phyloP scores from a whole-genome alignment of 2,113 vertebrate genomes.

The Lepus americanus region DNA sequence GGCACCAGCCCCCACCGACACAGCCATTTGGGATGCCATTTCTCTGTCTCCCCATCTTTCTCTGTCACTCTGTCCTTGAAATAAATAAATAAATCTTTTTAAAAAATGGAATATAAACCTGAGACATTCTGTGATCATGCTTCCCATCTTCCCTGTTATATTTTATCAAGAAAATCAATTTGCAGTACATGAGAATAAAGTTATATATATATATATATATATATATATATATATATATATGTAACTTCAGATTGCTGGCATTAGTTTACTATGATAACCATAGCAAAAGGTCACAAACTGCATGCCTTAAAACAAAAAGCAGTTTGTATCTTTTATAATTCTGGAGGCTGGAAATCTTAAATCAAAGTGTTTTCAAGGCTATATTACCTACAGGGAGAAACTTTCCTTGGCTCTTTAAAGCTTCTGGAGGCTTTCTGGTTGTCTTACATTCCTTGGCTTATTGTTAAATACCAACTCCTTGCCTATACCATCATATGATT shows the following conservation, averaged over 20 bases:
- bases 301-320: not conserved
- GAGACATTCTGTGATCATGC: not conserved
- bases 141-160: not conserved
- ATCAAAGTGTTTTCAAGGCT: not conserved
- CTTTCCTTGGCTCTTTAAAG: not conserved
- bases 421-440: not conserved
- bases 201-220: not conserved
- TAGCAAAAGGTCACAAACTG: not conserved
- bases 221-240: not conserved
- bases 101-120: not conserved
- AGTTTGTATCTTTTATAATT: not conserved
- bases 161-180: not conserved
- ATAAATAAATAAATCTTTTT: too few relatives aligned
- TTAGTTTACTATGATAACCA: not conserved
- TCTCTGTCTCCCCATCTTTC: too few relatives aligned
- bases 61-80: too few relatives aligned
- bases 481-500: not conserved
- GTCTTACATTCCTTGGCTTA: not conserved
- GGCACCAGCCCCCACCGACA: too few relatives aligned
- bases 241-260: not conserved
- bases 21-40: too few relatives aligned
- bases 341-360: not conserved
- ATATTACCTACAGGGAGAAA: not conserved
- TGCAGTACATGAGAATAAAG: not conserved
- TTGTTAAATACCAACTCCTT: not conserved